Base-by-base conservation (phyloP, 2,797 vertebrate genomes). In the Girardinus metallicus region DNA sequence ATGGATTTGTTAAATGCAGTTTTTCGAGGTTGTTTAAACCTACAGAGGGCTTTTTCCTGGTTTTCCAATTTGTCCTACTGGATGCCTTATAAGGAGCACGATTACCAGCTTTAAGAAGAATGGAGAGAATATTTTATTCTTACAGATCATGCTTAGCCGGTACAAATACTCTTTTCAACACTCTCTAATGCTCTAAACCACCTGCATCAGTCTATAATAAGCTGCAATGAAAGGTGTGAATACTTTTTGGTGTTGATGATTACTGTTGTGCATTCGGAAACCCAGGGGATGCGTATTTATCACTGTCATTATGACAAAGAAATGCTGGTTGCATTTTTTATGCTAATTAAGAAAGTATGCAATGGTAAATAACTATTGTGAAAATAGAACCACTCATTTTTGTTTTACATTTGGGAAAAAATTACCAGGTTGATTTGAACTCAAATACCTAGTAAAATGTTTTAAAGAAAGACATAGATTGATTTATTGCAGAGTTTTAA, bases 61-160 rank as follows among this genome's bases (percentile, higher is more conserved):
- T 80, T 84, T 78, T 29, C 76, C 73, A 64, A 12, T 5, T 0
- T 6, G 80, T 64, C 77, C 73, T 75, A 51, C 2, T 29, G 73
- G 83, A 80, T 1, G 57, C 75, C 73, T 86, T 81, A 66, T 80
- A 85, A 88, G 89, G 86, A 87, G 72, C 75, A 51, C 62, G 0
- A 36, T 4, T 78, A 3, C 64, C 72, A 70, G 47, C 44, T 70
- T 36, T 23, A 74, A 83, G 29, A 76, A 83, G 68, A 87, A 80
- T 87, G 80, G 60, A 85, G 18, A 7, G 23, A 31, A 57, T 6
- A 60, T 53, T 76, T 82, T 26, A 66, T 46, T 64, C 44, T 31
- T 62, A 31, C 21, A 62, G 16, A 43, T 41, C 34, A 6, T 16
- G 77, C 15, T 4, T 21, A 75, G 77, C 47, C 44, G 64, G 31